Base-by-base conservation (phyloP, 2,113 vertebrate species). In the Larimichthys crocea region DNA sequence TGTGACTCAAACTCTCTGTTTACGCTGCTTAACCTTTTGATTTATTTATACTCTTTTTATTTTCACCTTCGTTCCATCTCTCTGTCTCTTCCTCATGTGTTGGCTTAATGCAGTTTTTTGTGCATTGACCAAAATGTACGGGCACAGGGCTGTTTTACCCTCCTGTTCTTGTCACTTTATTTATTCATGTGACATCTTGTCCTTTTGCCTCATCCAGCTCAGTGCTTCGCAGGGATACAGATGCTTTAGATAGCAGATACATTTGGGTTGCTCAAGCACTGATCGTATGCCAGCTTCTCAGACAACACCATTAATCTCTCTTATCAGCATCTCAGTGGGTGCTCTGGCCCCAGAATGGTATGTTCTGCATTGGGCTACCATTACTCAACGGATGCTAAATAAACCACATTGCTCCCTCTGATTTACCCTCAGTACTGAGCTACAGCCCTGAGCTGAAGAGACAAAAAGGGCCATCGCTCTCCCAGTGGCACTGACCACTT, bases 271-370 rank as follows among this genome's bases (percentile, higher is more conserved):
- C 93, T 93, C 88, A 76, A 90, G 91, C 92, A 88, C 92, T 93
- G 93, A 94, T 95, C 87, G 81, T 89, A 92, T 89, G 93, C 94
- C 94, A 96, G 91, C 92, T 88, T 69, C 87, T 91, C 88, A 90
- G 94, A 95, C 93, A 95, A 95, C 92, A 92, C 92, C 93, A 95
- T 96, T 95, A 95, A 96, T 96, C 94, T 96, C 93, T 89, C 95
- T 95, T 96, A 95, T 96, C 95, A 93, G 93, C 79, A 90, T 89
- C 92, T 92, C 92, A 88, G 92, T 86, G 87, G 92, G 89, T 91
- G 91, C 92, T 90, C 88, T 76, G 87, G 88, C 87, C 89, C 91
- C 81, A 79, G 90, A 92, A 91, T 91, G 89, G 74, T 92, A 86
- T 91, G 90, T 92, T 94, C 92, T 93, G 91, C 92, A 90, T 94